A percentile compares a stretch with the other conserved stretches of the same genome.
Conservation (phyloP, 64 coral and sea anemone genomes). For the Orbicella faveolata region DNA sequence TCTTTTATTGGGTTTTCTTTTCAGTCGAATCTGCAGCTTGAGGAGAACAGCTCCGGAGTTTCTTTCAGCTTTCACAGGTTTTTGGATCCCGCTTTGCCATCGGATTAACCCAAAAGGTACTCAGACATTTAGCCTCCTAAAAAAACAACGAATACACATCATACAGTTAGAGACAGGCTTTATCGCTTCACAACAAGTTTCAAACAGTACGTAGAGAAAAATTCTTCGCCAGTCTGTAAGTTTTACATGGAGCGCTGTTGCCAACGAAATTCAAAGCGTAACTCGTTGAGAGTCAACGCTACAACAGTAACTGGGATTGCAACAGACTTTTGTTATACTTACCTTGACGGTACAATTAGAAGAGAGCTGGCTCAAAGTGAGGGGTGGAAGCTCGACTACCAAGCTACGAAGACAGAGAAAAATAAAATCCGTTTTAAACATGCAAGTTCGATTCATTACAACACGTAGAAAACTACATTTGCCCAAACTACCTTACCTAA, state of each 20-base stretch:
- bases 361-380: background rate
- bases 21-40: no score
- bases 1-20: no score
- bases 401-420: background rate
- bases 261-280: no score
- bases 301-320: background rate
- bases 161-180: background rate
- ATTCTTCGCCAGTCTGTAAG: background rate
- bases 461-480: no score
- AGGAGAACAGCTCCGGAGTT: background rate
- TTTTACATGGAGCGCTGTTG: background rate
- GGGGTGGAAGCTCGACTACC: background rate
- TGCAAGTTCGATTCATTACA: no score
- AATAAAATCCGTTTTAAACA: background rate
- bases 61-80: background rate
- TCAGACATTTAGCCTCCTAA: slow-evolving; percentile 62
- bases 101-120: slow-evolving; percentile 65
- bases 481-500: no score
- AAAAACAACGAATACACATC: background rate
- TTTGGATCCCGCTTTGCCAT: slow-evolving; percentile 30
- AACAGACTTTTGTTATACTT: background rate
- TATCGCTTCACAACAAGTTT: background rate
- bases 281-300: no score
- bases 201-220: background rate
- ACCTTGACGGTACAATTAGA: slow-evolving; percentile 22